Percentiles rank a stretch among this genome's conserved stretches.
Conservation (phyloP, 2,113 vertebrate genomes). For the Pelecanoides urinatrix region DNA sequence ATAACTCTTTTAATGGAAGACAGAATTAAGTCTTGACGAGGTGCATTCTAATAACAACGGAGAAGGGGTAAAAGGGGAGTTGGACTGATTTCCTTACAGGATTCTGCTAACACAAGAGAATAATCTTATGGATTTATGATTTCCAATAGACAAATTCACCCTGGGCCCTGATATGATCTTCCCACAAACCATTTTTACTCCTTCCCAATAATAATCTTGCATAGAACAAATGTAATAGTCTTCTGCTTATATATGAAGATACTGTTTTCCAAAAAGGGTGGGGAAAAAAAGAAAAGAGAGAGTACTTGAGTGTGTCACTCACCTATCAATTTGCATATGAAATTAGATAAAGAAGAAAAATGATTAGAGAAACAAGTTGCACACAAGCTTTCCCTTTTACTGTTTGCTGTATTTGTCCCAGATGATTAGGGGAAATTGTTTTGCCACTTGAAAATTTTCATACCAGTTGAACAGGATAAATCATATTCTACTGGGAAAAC, state of each 20-base stretch:
- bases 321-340: neutral
- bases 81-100: neutral
- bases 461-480: neutral
- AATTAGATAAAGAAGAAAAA: neutral
- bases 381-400: neutral
- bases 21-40: neutral
- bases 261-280: neutral
- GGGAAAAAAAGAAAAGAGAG: neutral
- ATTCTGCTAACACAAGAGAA: neutral
- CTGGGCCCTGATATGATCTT: neutral
- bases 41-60: neutral
- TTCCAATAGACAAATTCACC: neutral
- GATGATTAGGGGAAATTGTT: neutral
- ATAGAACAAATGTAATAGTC: neutral
- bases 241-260: neutral
- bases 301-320: neutral
- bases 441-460: neutral
- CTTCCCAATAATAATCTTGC: neutral
- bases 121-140: accelerated
- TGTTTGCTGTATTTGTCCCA: neutral
- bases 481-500: neutral
- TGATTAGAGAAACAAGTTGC: neutral
- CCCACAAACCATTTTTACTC: neutral
- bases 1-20: neutral
- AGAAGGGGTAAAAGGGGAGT: neutral